A percentile compares a stretch with the other conserved stretches of the same genome.
phyloP scores from a whole-genome alignment of 2,888 invertebrate genomes.

The Lepidocyrtinus sp. region DNA sequence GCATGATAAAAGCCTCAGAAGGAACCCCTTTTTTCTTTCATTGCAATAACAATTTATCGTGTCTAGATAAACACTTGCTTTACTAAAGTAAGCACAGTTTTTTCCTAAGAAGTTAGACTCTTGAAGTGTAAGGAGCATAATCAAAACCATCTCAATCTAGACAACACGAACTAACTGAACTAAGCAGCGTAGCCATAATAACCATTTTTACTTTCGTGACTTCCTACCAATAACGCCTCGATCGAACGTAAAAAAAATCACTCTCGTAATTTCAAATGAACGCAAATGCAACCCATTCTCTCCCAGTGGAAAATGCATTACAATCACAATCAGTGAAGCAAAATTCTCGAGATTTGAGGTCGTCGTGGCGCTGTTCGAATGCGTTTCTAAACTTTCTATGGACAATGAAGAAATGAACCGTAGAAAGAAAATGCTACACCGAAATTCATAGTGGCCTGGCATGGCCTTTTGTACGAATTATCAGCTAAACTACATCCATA shows the following conservation, averaged over 20 bases:
- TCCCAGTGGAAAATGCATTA: too few species aligned
- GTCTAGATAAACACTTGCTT: constrained; percentile 52
- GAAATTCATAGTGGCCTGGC: too few species aligned
- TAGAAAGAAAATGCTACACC: too few species aligned
- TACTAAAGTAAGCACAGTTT: constrained; percentile 12
- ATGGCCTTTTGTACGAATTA: not conserved
- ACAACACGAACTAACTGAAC: not conserved
- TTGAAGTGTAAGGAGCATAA: not conserved
- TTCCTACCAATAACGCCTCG: constrained; percentile 14
- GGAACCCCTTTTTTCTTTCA: constrained; percentile 42
- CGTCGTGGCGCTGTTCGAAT: too few species aligned
- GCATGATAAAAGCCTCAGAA: constrained; percentile 18
- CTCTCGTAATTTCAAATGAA: constrained; percentile 37
- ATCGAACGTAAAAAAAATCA: constrained; percentile 38
- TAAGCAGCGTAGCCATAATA: constrained; percentile 19
- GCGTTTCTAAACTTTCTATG: too few species aligned
- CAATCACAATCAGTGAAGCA: too few species aligned
- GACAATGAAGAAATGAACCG: too few species aligned
- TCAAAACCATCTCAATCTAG: not conserved
- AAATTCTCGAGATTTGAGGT: too few species aligned
- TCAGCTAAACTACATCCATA: constrained; percentile 13
- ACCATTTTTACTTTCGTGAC: constrained; percentile 48
- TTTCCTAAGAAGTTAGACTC: constrained; percentile 10
- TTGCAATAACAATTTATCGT: constrained; percentile 53
- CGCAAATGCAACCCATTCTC: constrained; percentile 10